These are phyloP conservation scores for Oncopodura yosiiana DNA, from an alignment of 1,140 invertebrate species.

Conservation along the genomic window DNA sequence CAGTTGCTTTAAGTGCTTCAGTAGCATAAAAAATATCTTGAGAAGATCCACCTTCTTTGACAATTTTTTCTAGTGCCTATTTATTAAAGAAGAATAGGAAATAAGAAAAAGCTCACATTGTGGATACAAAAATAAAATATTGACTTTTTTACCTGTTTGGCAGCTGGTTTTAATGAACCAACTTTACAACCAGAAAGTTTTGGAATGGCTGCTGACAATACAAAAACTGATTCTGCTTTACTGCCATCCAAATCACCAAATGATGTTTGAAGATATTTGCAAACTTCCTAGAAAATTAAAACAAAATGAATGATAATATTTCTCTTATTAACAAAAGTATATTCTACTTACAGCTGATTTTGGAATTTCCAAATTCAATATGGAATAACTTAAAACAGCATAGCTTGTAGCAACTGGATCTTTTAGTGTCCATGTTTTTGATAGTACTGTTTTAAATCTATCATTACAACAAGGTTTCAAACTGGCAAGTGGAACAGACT, in stretches of 20 bases:
- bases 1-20: constrained; percentile 15
- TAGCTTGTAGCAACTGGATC: constrained; percentile 24
- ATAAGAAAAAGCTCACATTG: not conserved
- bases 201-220: constrained; percentile 8
- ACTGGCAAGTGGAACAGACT: not conserved
- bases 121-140: constrained; percentile 4
- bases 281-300: constrained; percentile 23
- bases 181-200: constrained; percentile 27
- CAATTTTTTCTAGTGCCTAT: constrained; percentile 25
- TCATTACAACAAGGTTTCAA: constrained; percentile 2
- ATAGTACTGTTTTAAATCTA: constrained; percentile 15
- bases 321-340: not conserved
- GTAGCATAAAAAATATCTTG: constrained; percentile 28
- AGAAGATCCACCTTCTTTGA: constrained; percentile 26
- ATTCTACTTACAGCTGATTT: constrained; percentile 19
- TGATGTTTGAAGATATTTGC: constrained; percentile 23
- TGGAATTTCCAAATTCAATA: constrained; percentile 18
- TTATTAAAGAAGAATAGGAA: constrained; percentile 4
- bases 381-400: constrained; percentile 9
- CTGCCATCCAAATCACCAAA: constrained; percentile 24
- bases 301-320: not conserved
- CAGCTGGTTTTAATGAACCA: constrained; percentile 17
- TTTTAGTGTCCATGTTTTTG: constrained; percentile 20
- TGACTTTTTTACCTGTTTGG: constrained; percentile 20
- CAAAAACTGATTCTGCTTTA: constrained; percentile 23